A percentile compares a stretch with the other conserved stretches of the same genome.
These are phyloP conservation scores for Troides helena DNA, from an alignment of 2,888 invertebrate genomes.

Conservation along the genomic window DNA sequence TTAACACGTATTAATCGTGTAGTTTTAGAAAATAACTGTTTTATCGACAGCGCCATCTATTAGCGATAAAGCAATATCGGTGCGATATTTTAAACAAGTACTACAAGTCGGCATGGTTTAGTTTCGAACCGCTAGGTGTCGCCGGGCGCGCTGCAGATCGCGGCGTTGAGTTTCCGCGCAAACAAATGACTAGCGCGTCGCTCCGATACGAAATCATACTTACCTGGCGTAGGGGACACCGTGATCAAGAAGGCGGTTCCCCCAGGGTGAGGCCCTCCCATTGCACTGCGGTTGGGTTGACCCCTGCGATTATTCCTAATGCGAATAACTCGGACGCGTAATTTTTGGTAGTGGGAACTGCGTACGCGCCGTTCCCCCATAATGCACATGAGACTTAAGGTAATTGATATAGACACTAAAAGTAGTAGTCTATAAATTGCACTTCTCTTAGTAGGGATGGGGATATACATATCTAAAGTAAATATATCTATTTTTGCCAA, in stretches of 20 bases:
- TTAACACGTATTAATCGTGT: too few relatives aligned
- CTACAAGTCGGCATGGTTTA: neutral
- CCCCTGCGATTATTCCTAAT: constrained; percentile 25
- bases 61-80: neutral
- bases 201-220: neutral
- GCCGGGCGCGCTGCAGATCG: neutral
- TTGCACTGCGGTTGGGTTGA: constrained; percentile 24
- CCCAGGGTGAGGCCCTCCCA: constrained; percentile 23
- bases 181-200: neutral
- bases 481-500: too few relatives aligned
- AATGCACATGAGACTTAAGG: neutral
- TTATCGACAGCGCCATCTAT: neutral
- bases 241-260: constrained; percentile 24
- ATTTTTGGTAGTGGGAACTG: constrained; percentile 26
- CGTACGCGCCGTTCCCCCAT: constrained; percentile 25
- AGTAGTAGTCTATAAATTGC: too few relatives aligned
- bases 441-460: too few relatives aligned
- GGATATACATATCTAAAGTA: too few relatives aligned
- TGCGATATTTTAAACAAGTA: neutral
- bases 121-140: neutral
- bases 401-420: too few relatives aligned
- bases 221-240: constrained; percentile 24
- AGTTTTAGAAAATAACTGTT: too few relatives aligned
- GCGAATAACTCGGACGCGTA: constrained; percentile 27
- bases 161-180: neutral